phyloP scores from a whole-genome alignment of 2,113 vertebrate genomes.

The Tursiops truncatus region DNA sequence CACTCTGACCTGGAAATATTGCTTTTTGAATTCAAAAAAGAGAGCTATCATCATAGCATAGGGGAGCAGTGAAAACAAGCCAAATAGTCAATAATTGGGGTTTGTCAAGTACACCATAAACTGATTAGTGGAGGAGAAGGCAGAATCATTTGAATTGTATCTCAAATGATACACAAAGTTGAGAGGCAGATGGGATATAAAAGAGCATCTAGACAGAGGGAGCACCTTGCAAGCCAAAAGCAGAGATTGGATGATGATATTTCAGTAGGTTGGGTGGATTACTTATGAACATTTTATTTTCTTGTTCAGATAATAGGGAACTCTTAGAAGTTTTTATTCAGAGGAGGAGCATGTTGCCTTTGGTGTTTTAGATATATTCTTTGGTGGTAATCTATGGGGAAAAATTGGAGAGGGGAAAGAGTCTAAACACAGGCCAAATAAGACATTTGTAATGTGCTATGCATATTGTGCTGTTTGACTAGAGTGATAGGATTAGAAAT shows the following conservation, averaged over 20 bases:
- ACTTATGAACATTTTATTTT: neutral
- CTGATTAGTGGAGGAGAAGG: neutral
- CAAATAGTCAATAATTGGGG: neutral
- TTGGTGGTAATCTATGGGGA: neutral
- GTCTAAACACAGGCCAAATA: neutral
- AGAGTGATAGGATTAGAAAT: neutral
- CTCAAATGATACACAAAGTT: neutral
- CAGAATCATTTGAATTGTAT: neutral
- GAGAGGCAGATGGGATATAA: neutral
- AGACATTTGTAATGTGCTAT: neutral
- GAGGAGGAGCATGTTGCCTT: neutral
- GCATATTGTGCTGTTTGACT: neutral
- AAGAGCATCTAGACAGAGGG: neutral
- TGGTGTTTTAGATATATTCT: neutral
- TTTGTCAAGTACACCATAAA: neutral
- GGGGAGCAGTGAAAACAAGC: neutral
- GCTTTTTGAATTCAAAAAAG: conserved; percentile 4
- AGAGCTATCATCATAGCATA: neutral
- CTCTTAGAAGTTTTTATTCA: neutral
- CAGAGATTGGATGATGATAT: neutral
- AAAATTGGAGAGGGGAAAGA: neutral
- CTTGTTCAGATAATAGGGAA: neutral
- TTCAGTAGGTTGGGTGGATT: neutral
- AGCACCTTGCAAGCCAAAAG: neutral
- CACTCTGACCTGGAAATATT: neutral